Conservation (phyloP, 1,140 invertebrate species). For the Globodera ellingtonae region DNA sequence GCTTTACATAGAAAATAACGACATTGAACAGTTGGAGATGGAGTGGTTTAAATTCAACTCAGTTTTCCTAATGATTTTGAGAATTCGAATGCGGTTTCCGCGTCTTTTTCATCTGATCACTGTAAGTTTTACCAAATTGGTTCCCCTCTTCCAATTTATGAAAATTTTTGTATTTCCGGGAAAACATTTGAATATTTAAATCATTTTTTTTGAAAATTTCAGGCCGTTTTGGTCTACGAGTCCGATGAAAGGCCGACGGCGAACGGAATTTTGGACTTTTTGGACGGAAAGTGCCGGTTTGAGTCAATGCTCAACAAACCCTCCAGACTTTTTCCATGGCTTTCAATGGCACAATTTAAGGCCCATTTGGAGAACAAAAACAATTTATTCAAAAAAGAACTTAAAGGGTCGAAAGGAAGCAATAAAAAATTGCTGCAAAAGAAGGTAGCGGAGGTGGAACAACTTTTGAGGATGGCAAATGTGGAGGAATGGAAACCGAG, state of each 20-base stretch:
- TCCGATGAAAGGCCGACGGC: neutral
- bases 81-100: neutral
- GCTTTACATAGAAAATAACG: neutral
- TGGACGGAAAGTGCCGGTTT: constrained; percentile 8
- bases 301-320: neutral
- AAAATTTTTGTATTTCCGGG: too few relatives aligned
- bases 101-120: neutral
- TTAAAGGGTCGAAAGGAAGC: neutral
- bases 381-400: neutral
- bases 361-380: neutral
- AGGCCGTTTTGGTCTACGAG: neutral
- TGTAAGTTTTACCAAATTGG: neutral
- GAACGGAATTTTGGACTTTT: constrained; percentile 3
- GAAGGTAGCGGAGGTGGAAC: neutral
- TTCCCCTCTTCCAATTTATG: too few relatives aligned
- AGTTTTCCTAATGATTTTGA: neutral
- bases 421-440: neutral
- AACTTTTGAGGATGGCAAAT: neutral
- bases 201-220: neutral
- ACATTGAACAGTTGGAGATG: neutral
- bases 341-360: neutral
- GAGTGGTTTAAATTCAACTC: neutral
- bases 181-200: too few relatives aligned
- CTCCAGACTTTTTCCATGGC: neutral
- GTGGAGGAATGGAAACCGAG: neutral